A percentile compares a stretch with the other conserved stretches of the same genome.
These are phyloP conservation scores for Eupithecia abbreviata DNA, from an alignment of 2,888 invertebrate species.

Conservation along the genomic window DNA sequence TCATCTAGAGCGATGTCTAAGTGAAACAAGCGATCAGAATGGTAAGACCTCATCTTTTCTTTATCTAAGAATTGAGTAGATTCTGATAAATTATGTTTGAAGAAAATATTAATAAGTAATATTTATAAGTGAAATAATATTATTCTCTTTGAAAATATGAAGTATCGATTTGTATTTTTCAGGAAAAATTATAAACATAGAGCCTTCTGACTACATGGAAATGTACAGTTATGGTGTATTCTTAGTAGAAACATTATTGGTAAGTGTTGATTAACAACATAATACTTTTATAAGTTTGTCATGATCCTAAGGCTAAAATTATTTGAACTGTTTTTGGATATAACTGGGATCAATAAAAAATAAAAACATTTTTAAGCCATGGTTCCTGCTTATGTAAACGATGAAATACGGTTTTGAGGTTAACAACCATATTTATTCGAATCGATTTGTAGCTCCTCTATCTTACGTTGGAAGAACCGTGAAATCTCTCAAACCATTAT, in stretches of 20 bases:
- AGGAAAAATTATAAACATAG: constrained; percentile 76
- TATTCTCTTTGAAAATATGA: background rate
- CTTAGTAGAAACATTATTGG: constrained; percentile 75
- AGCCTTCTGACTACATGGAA: constrained; percentile 78
- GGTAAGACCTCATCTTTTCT: constrained; percentile 49
- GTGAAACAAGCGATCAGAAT: constrained; percentile 57
- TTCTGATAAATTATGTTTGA: background rate
- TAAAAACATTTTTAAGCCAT: background rate
- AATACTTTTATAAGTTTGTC: background rate
- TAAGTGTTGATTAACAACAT: constrained; percentile 42
- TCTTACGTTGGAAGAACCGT: background rate
- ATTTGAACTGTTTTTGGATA: background rate
- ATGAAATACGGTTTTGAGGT: background rate
- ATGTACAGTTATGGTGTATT: constrained; percentile 81
- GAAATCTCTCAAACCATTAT: background rate
- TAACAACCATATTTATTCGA: background rate
- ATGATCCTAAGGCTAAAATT: background rate
- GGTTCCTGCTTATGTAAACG: no score
- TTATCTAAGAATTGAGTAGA: background rate
- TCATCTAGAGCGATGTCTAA: constrained; percentile 58
- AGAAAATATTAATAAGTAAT: background rate
- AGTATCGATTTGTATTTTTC: constrained; percentile 52
- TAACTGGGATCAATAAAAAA: background rate
- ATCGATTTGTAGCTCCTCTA: background rate
- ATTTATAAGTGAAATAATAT: background rate